Base-by-base conservation (phyloP, 1,140 invertebrate species). In the Bombus superbus region DNA sequence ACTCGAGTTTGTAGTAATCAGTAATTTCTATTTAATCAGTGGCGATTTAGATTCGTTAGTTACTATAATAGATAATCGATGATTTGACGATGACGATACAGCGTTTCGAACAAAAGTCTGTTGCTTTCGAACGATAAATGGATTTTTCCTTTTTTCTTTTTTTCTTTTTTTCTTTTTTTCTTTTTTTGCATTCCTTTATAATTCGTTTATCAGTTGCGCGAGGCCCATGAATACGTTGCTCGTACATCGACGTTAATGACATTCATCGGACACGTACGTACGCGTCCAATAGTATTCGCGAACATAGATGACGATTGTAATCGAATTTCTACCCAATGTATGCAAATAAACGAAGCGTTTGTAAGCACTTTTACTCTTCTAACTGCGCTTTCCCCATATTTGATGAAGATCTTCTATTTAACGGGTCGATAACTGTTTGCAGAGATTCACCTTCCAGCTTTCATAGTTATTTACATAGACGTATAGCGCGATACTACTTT, bases 391-490 rank as follows among this genome's bases (percentile, higher is more conserved):
- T 13, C 0, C 3, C 40, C 28, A 75, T 42, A 59, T 76, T n/a
- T n/a, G 32, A 57, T 42, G 13, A n/a, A 59, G 3, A 22, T 40
- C 28, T n/a, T 77, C 9, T 25, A 25, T 35, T 35, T 53, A 35
- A 74, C 44, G 9, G 22, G 4, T 32, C 38, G 13, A 15, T 28
- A 11, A 32, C 13, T 77, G 38, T 62, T 62, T 42, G 15, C 47
- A 10, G 6, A 69, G 44, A 38, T 53, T 53, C 11, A 40, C 8
- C 32, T 28, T 3, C 22, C 6, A 22, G 32, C 32, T 66, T 22
- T 11, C 57, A 15, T 28, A n/a, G 35, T 15, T 42, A 42, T 57
- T 78, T 68, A 42, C 38, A 57, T 66, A 83, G 81, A 76, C 53
- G 25, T n/a, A 22, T 35, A 66, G 11, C 44, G 59, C 22, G 68